Evolutionary conservation across 2,888 invertebrate species (phyloP).

Genomic region (Zootermopsis nevadensis): DNA sequence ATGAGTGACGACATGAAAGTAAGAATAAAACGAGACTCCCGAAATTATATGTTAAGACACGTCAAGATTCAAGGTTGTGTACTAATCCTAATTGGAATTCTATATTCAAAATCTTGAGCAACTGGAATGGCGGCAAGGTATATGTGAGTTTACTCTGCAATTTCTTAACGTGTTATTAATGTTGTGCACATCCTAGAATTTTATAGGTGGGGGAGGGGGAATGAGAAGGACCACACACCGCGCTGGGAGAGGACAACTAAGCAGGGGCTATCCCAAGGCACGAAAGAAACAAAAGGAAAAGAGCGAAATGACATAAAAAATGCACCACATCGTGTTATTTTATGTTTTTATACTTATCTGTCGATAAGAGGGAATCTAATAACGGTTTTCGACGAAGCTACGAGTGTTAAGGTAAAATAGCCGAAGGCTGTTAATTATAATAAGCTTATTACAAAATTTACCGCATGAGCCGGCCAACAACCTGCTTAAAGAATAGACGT

Average conservation of each 20-base stretch:
- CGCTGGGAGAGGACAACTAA: slow-evolving; percentile 17
- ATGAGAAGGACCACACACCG: slow-evolving; percentile 40
- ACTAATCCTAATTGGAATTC: slow-evolving; percentile 29
- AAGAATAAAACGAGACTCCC: neutral
- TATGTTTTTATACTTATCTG: neutral
- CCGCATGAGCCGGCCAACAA: neutral
- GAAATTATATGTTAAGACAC: slow-evolving; percentile 43
- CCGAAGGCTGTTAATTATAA: neutral
- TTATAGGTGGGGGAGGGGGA: slow-evolving; percentile 37
- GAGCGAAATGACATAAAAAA: neutral
- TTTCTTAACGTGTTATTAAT: slow-evolving; percentile 52
- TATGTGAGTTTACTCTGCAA: slow-evolving; percentile 50
- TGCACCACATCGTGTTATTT: too few species aligned
- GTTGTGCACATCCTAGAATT: slow-evolving; percentile 48
- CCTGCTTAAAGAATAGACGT: neutral
- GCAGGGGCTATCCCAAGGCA: neutral
- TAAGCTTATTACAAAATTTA: too few species aligned
- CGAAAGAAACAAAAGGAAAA: too few species aligned
- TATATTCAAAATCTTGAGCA: neutral
- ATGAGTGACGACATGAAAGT: slow-evolving; percentile 37
- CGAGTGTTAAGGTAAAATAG: neutral
- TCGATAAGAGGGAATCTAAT: neutral
- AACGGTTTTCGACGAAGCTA: neutral
- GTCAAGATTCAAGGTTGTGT: slow-evolving; percentile 23
- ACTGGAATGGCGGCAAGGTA: neutral